Evolutionary conservation across 2,888 invertebrate genomes (phyloP).

Genomic region (Drosophila mimica): DNA sequence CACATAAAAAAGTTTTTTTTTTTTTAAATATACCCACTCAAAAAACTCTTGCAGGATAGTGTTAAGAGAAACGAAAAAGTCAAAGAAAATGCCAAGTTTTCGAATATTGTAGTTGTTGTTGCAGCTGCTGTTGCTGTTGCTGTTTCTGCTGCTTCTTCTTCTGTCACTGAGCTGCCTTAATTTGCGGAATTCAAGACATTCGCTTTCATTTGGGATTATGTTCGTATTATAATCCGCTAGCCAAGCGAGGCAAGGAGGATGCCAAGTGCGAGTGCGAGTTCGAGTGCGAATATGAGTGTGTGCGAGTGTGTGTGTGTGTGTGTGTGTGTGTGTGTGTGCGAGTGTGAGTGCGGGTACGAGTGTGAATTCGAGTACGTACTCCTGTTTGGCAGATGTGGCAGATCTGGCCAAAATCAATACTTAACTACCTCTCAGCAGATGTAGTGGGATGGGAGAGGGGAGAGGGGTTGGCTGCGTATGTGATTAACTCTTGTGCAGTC

Average conservation of each 20-base stretch:
- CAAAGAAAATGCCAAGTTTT: slow-evolving; percentile 48
- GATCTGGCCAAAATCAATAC: slow-evolving; percentile 65
- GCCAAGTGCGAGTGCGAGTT: slow-evolving; percentile 6
- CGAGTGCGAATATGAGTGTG: neutral
- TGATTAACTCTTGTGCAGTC: slow-evolving; percentile 76
- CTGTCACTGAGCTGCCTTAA: slow-evolving; percentile 52
- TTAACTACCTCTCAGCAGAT: slow-evolving; percentile 31
- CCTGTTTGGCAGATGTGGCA: neutral
- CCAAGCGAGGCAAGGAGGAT: slow-evolving; percentile 42
- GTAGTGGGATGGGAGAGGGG: no score
- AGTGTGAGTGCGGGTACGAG: slow-evolving; percentile 3
- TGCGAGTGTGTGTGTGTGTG: neutral
- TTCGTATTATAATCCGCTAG: slow-evolving; percentile 70
- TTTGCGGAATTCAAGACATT: slow-evolving; percentile 78
- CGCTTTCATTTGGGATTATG: slow-evolving; percentile 75
- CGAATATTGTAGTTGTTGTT: slow-evolving; percentile 15
- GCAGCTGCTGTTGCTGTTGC: slow-evolving; percentile 16
- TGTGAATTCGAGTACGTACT: slow-evolving; percentile 6
- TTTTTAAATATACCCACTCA: neutral
- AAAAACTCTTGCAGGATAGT: slow-evolving; percentile 4
- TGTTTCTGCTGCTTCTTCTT: neutral
- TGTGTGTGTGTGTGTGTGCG: neutral
- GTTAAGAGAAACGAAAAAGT: slow-evolving; percentile 23
- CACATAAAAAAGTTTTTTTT: neutral
- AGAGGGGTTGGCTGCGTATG: slow-evolving; percentile 40